phyloP scores from a whole-genome alignment of 2,797 vertebrate genomes.

The Corythornis leucogaster region DNA sequence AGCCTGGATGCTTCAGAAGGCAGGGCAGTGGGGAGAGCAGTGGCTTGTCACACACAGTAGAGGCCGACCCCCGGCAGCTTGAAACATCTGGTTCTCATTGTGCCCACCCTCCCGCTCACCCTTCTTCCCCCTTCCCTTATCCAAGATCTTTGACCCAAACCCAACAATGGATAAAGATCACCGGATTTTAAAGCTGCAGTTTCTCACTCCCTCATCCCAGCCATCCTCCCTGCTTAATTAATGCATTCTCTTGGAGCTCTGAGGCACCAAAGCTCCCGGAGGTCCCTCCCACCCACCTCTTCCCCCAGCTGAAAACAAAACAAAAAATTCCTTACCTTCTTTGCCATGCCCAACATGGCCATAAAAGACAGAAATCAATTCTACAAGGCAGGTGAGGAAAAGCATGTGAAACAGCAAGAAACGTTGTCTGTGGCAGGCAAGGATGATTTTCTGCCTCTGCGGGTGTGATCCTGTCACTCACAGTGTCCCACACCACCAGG shows the following conservation, averaged over 20 bases:
- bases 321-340: constrained; percentile 57
- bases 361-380: constrained; percentile 7
- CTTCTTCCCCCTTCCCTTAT: constrained; percentile 70
- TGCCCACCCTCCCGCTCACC: constrained; percentile 59
- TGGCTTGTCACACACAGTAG: constrained; percentile 36
- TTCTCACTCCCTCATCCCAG: constrained; percentile 75
- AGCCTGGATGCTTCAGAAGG: constrained; percentile 51
- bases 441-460: background rate
- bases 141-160: constrained; percentile 84
- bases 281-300: constrained; percentile 5
- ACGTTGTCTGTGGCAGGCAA: background rate
- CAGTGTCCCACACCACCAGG: accelerated
- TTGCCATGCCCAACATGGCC: constrained; percentile 15
- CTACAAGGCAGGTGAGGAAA: background rate
- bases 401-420: background rate
- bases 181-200: constrained; percentile 78
- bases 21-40: background rate
- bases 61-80: constrained; percentile 73
- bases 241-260: constrained; percentile 83
- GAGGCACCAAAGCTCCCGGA: constrained; percentile 20
- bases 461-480: background rate
- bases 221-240: constrained; percentile 87
- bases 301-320: constrained; percentile 40
- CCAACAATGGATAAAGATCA: constrained; percentile 82
- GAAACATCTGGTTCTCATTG: constrained; percentile 93